These are phyloP conservation scores for Sycophila texana DNA, from an alignment of 2,888 invertebrate genomes.

Conservation along the genomic window DNA sequence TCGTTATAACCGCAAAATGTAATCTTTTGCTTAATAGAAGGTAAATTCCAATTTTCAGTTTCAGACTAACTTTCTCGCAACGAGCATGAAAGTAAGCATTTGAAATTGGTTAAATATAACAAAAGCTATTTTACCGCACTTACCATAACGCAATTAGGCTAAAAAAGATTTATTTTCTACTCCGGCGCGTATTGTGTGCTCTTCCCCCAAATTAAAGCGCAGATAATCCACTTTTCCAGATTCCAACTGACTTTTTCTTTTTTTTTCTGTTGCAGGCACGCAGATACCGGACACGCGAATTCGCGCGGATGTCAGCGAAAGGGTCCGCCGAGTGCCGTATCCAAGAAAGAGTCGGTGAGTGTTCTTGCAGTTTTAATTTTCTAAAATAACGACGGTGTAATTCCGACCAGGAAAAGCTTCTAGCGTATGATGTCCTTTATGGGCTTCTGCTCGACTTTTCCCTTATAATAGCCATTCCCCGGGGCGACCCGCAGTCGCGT, in stretches of 20 bases:
- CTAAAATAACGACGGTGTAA: conserved; percentile 65
- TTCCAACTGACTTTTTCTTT: neutral
- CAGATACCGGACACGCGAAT: neutral
- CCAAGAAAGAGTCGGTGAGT: conserved; percentile 55
- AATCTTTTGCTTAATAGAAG: too few relatives aligned
- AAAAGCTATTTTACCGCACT: too few relatives aligned
- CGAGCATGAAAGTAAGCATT: too few relatives aligned
- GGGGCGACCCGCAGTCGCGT: neutral
- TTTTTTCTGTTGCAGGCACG: neutral
- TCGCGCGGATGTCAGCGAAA: neutral
- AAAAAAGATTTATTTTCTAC: too few relatives aligned
- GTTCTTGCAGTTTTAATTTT: conserved; percentile 66
- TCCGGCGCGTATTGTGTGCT: too few relatives aligned
- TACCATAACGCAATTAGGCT: too few relatives aligned
- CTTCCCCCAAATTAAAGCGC: too few relatives aligned
- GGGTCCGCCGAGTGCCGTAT: neutral
- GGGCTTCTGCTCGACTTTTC: conserved; percentile 18
- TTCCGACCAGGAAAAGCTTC: conserved; percentile 57
- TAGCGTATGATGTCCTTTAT: conserved; percentile 41
- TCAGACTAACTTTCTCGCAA: too few relatives aligned
- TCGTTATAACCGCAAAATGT: too few relatives aligned
- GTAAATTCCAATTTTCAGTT: too few relatives aligned
- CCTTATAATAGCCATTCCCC: neutral
- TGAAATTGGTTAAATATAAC: too few relatives aligned
- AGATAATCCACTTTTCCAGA: too few relatives aligned